Conservation (phyloP, 2,888 invertebrate species). For the Ophion ventricosus region DNA sequence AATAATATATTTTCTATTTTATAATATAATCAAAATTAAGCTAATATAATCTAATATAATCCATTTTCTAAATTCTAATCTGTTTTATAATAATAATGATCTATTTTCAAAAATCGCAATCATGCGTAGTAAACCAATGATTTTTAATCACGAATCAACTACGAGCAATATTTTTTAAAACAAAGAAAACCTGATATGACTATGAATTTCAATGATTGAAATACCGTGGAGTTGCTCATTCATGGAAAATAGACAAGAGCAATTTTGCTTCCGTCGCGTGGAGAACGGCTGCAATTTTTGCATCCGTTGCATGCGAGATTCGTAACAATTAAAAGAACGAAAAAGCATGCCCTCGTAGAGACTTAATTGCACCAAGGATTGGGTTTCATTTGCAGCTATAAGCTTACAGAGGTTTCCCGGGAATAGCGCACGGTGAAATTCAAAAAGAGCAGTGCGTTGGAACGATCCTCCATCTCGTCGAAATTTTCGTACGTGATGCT, state of each 20-base stretch:
- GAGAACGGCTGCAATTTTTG: conserved; percentile 6
- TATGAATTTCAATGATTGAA: not conserved
- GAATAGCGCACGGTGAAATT: conserved; percentile 41
- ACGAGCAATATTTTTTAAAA: too few species aligned
- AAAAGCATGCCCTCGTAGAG: conserved; percentile 8
- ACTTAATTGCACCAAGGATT: conserved; percentile 21
- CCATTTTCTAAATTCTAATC: too few species aligned
- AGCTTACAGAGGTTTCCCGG: not conserved
- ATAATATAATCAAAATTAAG: too few species aligned
- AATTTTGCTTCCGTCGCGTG: conserved; percentile 17
- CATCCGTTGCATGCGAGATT: not conserved
- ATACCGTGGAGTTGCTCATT: too few species aligned
- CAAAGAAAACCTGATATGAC: too few species aligned
- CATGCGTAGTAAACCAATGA: too few species aligned
- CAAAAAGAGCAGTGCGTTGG: conserved; percentile 8
- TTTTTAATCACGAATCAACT: too few species aligned
- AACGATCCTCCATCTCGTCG: not conserved
- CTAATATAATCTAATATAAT: too few species aligned
- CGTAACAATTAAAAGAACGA: conserved; percentile 38
- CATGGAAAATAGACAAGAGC: not conserved
- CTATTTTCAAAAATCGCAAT: too few species aligned
- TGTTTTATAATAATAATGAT: too few species aligned
- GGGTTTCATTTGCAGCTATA: not conserved
- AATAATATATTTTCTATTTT: too few species aligned
- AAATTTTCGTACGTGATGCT: conserved; percentile 38